These are phyloP conservation scores for Macaca mulatta DNA, from an alignment of 2,113 vertebrate genomes.

Conservation along the genomic window DNA sequence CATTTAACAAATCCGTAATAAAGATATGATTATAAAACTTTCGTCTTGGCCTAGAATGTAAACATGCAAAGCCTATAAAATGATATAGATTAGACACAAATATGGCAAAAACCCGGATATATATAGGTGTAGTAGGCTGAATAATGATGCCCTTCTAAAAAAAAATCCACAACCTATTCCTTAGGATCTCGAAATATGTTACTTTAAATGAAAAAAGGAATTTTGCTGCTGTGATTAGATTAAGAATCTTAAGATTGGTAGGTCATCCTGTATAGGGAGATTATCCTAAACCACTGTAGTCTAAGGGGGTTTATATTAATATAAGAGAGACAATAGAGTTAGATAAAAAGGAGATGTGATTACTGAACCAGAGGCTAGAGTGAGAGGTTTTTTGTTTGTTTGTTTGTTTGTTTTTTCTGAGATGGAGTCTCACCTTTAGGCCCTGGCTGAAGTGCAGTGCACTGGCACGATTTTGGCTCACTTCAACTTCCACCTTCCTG, in stretches of 20 bases:
- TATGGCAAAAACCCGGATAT: not conserved
- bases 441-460: no score
- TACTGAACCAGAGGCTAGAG: not conserved
- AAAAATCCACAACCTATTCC: not conserved
- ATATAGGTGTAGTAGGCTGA: accelerated
- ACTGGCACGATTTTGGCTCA: no score
- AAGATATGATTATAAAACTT: not conserved
- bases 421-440: no score
- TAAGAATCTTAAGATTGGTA: not conserved
- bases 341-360: not conserved
- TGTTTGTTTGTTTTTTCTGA: no score
- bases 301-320: not conserved
- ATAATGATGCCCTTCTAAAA: not conserved
- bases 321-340: not conserved
- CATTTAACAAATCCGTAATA: not conserved
- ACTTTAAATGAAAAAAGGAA: not conserved
- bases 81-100: not conserved
- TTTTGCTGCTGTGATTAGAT: not conserved
- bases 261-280: no score
- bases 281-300: not conserved
- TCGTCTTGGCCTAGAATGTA: not conserved
- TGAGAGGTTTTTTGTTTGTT: no score
- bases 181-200: not conserved
- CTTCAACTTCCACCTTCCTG: no score
- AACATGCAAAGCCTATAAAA: not conserved